A percentile compares a stretch with the other conserved stretches of the same genome.
These are phyloP conservation scores for Catharus minimus DNA, from an alignment of 2,113 vertebrate species.

Conservation along the genomic window DNA sequence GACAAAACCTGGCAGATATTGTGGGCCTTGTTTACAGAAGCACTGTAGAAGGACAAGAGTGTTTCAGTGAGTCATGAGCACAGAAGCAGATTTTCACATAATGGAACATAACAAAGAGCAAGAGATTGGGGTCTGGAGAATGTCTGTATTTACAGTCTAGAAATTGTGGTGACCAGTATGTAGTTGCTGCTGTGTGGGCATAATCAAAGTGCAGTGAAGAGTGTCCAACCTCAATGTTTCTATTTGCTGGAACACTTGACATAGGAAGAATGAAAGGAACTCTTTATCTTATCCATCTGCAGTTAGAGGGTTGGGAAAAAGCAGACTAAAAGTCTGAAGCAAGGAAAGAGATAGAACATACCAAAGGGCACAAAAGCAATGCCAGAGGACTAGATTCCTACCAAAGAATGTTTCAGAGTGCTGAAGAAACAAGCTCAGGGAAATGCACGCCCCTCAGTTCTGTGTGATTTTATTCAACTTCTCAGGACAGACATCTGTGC, in stretches of 20 bases:
- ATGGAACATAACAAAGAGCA: background rate
- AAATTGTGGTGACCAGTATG: background rate
- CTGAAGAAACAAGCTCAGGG: background rate
- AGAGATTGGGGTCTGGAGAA: background rate
- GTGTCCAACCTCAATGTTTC: background rate
- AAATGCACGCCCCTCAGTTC: background rate
- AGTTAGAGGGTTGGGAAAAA: background rate
- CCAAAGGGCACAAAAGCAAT: background rate
- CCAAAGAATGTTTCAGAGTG: background rate
- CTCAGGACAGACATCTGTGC: background rate
- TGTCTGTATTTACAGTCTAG: background rate
- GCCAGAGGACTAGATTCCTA: background rate
- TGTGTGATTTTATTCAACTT: background rate
- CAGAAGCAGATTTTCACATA: background rate
- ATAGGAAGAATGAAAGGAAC: background rate
- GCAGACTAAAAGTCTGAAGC: background rate
- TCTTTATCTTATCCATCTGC: background rate
- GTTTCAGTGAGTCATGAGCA: background rate
- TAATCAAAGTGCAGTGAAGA: background rate
- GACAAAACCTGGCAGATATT: background rate
- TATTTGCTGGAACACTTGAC: background rate
- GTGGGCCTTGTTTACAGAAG: background rate
- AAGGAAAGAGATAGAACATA: background rate
- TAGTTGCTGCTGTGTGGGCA: background rate
- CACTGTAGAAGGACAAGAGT: rapidly evolving